Percentiles rank a stretch among this genome's conserved stretches.
Evolutionary conservation across 2,888 invertebrate genomes (phyloP).

Genomic region (Orthonychiurus folsomi): DNA sequence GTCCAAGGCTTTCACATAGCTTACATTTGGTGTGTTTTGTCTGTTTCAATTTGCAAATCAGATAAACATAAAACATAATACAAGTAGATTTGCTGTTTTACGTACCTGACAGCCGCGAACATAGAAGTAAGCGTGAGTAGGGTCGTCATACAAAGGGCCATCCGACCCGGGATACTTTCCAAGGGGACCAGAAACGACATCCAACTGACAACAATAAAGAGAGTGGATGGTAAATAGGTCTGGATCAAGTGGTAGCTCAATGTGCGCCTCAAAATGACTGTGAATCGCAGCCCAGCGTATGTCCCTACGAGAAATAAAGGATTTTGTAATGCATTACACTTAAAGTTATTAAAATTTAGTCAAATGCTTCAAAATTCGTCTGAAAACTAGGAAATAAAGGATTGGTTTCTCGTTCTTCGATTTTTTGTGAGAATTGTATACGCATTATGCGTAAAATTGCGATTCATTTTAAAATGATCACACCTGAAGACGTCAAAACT

Average conservation of each 20-base stretch:
- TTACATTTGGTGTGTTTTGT: conserved; percentile 33
- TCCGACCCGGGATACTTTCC: conserved; percentile 33
- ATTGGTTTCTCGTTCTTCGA: too few relatives aligned
- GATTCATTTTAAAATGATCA: too few relatives aligned
- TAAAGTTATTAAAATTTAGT: too few relatives aligned
- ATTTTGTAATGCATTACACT: too few relatives aligned
- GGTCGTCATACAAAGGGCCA: conserved; percentile 40
- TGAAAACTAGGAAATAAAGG: too few relatives aligned
- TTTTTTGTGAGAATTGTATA: too few relatives aligned
- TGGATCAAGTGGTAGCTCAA: conserved; percentile 39
- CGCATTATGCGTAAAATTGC: too few relatives aligned
- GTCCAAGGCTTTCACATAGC: conserved; percentile 37
- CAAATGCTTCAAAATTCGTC: too few relatives aligned
- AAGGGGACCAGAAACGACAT: conserved; percentile 34
- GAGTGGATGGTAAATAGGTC: conserved; percentile 37
- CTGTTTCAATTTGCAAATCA: neutral
- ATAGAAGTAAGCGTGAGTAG: conserved; percentile 39
- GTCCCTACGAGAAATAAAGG: conserved; percentile 19
- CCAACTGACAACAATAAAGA: conserved; percentile 40
- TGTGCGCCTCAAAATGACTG: conserved; percentile 35
- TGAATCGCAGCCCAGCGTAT: conserved; percentile 39
- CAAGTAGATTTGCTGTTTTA: too few relatives aligned
- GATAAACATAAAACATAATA: neutral
- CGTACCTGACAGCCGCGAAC: conserved; percentile 40
- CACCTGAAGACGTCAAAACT: conserved; percentile 35